phyloP scores from a whole-genome alignment of 1,140 invertebrate genomes.

The Drosophila nasuta region DNA sequence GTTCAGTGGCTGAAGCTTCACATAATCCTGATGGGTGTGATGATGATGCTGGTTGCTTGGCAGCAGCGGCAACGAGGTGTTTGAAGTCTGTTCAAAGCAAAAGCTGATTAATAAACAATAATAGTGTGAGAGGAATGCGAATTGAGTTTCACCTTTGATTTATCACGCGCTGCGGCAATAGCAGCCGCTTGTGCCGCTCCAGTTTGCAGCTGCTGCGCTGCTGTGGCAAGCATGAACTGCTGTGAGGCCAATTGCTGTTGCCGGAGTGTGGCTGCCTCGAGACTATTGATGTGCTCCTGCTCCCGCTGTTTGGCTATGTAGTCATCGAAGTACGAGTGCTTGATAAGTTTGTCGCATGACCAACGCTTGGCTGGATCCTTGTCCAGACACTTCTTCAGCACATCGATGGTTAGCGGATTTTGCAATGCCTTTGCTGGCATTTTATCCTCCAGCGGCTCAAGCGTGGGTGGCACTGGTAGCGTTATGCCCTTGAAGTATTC shows the following conservation, averaged over 20 bases:
- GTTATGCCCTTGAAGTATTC: slow-evolving; percentile 96
- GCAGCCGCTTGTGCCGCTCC: slow-evolving; percentile 71
- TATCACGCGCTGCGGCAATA: slow-evolving; percentile 72
- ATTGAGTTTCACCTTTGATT: slow-evolving; percentile 74
- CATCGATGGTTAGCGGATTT: slow-evolving; percentile 91
- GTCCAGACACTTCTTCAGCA: slow-evolving; percentile 97
- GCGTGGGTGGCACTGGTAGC: slow-evolving; percentile 95
- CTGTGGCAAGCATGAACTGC: slow-evolving; percentile 74
- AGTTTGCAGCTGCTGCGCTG: slow-evolving; percentile 73
- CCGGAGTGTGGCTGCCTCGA: slow-evolving; percentile 71
- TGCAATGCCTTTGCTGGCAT: slow-evolving; percentile 90
- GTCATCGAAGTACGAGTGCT: slow-evolving; percentile 88
- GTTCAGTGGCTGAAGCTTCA: slow-evolving; percentile 78
- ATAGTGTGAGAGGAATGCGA: background rate
- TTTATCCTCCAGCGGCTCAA: slow-evolving; percentile 93
- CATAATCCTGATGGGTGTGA: slow-evolving; percentile 77
- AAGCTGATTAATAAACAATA: background rate
- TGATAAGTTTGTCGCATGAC: slow-evolving; percentile 95
- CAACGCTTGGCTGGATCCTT: slow-evolving; percentile 96
- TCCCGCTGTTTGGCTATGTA: slow-evolving; percentile 83
- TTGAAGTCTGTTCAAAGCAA: slow-evolving; percentile 67
- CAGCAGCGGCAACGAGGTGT: slow-evolving; percentile 82
- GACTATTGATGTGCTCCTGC: slow-evolving; percentile 70
- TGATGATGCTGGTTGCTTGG: slow-evolving; percentile 77
- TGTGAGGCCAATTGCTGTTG: slow-evolving; percentile 75